These are phyloP conservation scores for Eucera pruinosa DNA, from an alignment of 2,888 invertebrate genomes.

Conservation along the genomic window DNA sequence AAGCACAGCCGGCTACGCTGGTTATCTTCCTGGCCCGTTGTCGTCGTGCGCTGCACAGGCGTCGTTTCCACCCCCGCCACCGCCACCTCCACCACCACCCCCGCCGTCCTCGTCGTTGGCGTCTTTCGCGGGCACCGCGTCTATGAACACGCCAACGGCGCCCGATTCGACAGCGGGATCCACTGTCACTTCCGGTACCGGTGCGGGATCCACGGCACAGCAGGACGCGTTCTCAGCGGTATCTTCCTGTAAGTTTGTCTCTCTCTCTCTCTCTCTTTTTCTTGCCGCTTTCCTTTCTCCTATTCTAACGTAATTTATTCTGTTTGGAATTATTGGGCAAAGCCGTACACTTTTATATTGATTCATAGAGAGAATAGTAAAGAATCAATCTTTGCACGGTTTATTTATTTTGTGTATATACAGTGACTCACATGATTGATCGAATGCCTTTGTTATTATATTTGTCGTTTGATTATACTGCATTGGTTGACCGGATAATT, in stretches of 20 bases:
- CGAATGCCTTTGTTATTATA: too few species aligned
- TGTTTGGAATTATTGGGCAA: too few species aligned
- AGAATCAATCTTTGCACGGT: too few species aligned
- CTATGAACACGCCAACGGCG: conserved; percentile 80
- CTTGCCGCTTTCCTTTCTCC: neutral
- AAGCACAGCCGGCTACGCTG: conserved; percentile 93
- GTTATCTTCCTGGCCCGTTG: conserved; percentile 90
- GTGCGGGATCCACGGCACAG: conserved; percentile 77
- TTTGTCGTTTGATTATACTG: too few species aligned
- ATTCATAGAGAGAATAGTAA: too few species aligned
- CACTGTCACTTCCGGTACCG: conserved; percentile 75
- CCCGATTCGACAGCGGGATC: conserved; percentile 82
- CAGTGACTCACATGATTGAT: too few species aligned
- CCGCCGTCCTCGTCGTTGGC: conserved; percentile 77
- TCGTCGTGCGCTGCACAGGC: conserved; percentile 89
- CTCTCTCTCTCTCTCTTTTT: neutral
- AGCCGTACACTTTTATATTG: too few species aligned
- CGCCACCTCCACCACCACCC: conserved; percentile 77
- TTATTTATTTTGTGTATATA: too few species aligned
- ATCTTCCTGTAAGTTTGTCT: conserved; percentile 78
- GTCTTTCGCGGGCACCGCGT: conserved; percentile 79
- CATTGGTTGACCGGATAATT: too few species aligned
- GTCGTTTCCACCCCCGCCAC: conserved; percentile 81
- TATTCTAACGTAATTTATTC: too few species aligned
- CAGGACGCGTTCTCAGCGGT: conserved; percentile 82